Conservation (phyloP, 2,888 invertebrate species). For the Prosapia bicincta region DNA sequence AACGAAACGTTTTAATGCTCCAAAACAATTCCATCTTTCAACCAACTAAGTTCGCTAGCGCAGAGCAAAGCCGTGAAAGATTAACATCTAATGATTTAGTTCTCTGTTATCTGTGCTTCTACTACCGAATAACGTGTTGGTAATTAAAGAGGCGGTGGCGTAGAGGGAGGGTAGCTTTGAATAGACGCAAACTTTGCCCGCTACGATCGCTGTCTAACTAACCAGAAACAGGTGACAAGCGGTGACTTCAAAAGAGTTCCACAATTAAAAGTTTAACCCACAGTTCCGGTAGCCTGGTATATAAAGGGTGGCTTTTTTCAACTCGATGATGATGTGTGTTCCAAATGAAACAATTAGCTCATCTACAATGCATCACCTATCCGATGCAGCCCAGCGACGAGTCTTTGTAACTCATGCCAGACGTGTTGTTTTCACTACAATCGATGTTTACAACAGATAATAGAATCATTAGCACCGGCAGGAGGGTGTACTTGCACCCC, state of each 20-base stretch:
- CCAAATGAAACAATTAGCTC: not conserved
- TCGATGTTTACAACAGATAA: too few species aligned
- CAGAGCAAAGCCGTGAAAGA: not conserved
- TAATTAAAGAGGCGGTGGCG: not conserved
- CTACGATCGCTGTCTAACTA: slow-evolving; percentile 18
- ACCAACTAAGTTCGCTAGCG: too few species aligned
- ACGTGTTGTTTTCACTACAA: too few species aligned
- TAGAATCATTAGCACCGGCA: too few species aligned
- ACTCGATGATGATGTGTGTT: not conserved
- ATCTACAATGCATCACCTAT: too few species aligned
- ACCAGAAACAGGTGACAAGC: slow-evolving; percentile 25
- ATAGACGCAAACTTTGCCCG: slow-evolving; percentile 15
- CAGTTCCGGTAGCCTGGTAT: not conserved
- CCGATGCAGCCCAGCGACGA: too few species aligned
- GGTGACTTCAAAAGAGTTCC: not conserved
- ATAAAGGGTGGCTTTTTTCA: not conserved
- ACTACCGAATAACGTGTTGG: not conserved
- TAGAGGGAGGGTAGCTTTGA: not conserved
- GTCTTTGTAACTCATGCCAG: too few species aligned
- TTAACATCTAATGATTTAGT: not conserved
- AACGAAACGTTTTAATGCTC: too few species aligned
- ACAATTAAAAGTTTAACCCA: not conserved
- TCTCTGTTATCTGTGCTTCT: not conserved
- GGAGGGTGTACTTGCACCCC: too few species aligned
- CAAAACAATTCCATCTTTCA: too few species aligned